A percentile compares a stretch with the other conserved stretches of the same genome.
phyloP scores from a whole-genome alignment of 2,888 invertebrate species.

The Cyclophora albipunctata region DNA sequence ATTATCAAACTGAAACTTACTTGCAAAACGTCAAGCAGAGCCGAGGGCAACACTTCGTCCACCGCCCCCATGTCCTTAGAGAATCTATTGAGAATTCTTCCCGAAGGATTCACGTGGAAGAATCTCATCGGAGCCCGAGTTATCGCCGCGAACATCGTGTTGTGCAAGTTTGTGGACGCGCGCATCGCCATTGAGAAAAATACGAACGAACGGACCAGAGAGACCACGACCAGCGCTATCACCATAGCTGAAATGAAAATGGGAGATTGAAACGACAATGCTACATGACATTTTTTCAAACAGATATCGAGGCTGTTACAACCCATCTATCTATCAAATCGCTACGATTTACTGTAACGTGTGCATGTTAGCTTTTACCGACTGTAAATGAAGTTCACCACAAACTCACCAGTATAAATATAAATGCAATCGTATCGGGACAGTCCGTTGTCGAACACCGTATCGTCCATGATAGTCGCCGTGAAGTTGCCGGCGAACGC shows the following conservation, averaged over 20 bases:
- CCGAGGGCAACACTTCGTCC: slow-evolving; percentile 78
- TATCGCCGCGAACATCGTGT: slow-evolving; percentile 88
- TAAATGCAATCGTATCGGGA: slow-evolving; percentile 64
- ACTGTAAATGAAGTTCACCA: too few relatives aligned
- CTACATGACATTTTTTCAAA: too few relatives aligned
- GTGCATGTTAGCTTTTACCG: too few relatives aligned
- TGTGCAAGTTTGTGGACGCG: slow-evolving; percentile 86
- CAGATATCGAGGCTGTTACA: too few relatives aligned
- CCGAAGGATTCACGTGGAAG: slow-evolving; percentile 91
- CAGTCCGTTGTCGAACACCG: slow-evolving; percentile 28
- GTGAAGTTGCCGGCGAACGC: slow-evolving; percentile 27
- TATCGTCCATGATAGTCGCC: slow-evolving; percentile 29
- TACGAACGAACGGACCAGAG: slow-evolving; percentile 70
- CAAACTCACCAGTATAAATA: slow-evolving; percentile 55
- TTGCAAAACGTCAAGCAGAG: slow-evolving; percentile 78
- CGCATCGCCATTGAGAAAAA: slow-evolving; percentile 81
- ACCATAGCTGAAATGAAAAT: slow-evolving; percentile 55
- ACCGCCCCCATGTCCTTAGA: slow-evolving; percentile 90
- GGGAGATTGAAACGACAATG: not conserved
- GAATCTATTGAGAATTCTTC: slow-evolving; percentile 89
- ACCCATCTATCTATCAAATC: too few relatives aligned
- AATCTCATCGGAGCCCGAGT: slow-evolving; percentile 89
- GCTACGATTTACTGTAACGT: too few relatives aligned
- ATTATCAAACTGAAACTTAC: slow-evolving; percentile 18
- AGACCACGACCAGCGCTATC: slow-evolving; percentile 61